These are phyloP conservation scores for Deroplatys truncata DNA, from an alignment of 2,888 invertebrate species.

Conservation along the genomic window DNA sequence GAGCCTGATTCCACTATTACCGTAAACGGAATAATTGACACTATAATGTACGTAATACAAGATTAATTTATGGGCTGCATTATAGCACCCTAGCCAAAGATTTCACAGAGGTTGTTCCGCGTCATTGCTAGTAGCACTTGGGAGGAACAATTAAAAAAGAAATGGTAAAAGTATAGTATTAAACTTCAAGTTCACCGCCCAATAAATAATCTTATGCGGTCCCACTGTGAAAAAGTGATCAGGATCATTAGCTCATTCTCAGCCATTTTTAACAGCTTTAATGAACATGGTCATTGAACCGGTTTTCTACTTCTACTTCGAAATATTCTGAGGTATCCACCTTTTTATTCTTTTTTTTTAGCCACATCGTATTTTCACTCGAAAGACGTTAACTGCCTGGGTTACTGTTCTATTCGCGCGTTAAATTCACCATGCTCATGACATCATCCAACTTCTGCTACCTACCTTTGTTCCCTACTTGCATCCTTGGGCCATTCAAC, in stretches of 20 bases:
- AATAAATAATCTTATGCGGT: neutral
- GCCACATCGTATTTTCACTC: neutral
- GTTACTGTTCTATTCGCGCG: neutral
- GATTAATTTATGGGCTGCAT: no score
- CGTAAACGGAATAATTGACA: no score
- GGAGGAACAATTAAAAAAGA: neutral
- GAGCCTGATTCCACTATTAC: no score
- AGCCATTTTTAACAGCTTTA: neutral
- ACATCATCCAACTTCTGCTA: neutral
- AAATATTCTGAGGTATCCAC: neutral
- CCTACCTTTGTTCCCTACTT: neutral
- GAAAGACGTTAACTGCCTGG: neutral
- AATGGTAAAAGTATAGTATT: neutral
- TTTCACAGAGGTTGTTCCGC: neutral
- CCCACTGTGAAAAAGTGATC: neutral
- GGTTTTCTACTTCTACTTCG: neutral
- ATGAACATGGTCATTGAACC: neutral
- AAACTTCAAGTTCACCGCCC: neutral
- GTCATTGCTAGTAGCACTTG: neutral
- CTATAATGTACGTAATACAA: no score
- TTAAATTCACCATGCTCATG: neutral
- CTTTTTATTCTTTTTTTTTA: neutral
- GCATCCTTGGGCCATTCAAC: neutral
- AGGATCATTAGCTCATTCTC: neutral
- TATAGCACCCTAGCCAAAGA: neutral